Conservation (phyloP, 1,140 invertebrate genomes). For the Pseudomyrmex dendroicus region DNA sequence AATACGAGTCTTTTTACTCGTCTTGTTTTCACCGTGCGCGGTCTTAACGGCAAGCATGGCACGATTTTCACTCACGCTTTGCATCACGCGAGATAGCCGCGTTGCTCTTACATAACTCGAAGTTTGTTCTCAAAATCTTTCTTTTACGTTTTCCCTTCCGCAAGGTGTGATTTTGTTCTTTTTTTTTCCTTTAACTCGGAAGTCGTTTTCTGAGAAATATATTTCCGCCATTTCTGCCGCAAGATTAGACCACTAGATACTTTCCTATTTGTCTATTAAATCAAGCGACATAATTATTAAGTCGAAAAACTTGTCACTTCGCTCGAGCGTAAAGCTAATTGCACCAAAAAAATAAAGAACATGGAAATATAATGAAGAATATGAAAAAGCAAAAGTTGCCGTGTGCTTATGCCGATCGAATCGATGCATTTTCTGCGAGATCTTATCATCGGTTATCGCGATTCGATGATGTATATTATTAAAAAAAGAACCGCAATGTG, state of each 20-base stretch:
- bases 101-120: slow-evolving; percentile 27
- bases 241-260: too few species aligned
- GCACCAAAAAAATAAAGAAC: too few species aligned
- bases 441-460: neutral
- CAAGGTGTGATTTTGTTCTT: neutral
- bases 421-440: slow-evolving; percentile 2
- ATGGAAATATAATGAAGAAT: too few species aligned
- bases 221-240: neutral
- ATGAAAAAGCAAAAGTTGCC: too few species aligned
- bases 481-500: neutral
- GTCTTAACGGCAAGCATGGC: neutral
- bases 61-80: slow-evolving; percentile 48
- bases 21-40: slow-evolving; percentile 25
- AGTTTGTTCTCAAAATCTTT: slow-evolving; percentile 24
- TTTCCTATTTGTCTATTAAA: too few species aligned
- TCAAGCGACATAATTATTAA: too few species aligned
- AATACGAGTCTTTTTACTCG: slow-evolving; percentile 36
- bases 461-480: neutral
- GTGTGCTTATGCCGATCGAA: too few species aligned
- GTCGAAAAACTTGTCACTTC: too few species aligned
- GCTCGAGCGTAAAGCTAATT: too few species aligned
- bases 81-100: slow-evolving; percentile 24
- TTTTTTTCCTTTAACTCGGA: neutral
- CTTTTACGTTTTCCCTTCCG: neutral
- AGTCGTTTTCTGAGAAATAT: too few species aligned